Percentiles rank a stretch among this genome's conserved stretches.
Evolutionary conservation across 2,888 invertebrate species (phyloP).

Genomic region (Plemyria rubiginata): DNA sequence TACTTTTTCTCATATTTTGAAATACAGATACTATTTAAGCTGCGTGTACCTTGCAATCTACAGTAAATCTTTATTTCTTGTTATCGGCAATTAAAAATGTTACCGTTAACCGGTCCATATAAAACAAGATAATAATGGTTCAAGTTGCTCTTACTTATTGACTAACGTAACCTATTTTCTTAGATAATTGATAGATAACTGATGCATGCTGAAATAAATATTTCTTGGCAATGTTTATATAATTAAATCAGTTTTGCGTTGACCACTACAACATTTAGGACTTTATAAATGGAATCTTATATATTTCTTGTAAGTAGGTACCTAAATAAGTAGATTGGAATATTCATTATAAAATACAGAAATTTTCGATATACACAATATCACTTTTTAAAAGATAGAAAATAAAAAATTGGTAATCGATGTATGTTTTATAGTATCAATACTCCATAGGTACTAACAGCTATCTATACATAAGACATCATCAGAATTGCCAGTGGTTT

Average conservation of each 20-base stretch:
- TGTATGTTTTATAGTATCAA: too few relatives aligned
- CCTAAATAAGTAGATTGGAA: too few relatives aligned
- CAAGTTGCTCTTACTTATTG: conserved; percentile 25
- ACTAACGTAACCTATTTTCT: conserved; percentile 14
- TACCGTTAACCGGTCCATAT: conserved; percentile 13
- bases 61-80: conserved; percentile 24
- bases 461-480: too few relatives aligned
- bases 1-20: too few relatives aligned
- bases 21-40: background rate
- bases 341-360: too few relatives aligned
- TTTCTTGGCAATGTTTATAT: background rate
- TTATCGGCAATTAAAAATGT: conserved; percentile 22
- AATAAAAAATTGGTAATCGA: too few relatives aligned
- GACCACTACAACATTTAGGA: background rate
- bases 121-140: conserved; percentile 22
- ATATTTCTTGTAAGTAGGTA: too few relatives aligned
- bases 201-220: background rate
- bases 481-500: too few relatives aligned
- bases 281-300: too few relatives aligned
- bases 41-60: conserved; percentile 11
- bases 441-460: too few relatives aligned
- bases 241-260: background rate
- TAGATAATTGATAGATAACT: background rate
- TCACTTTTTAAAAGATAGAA: too few relatives aligned
- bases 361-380: too few relatives aligned